Evolutionary conservation across 2,113 vertebrate species (phyloP).

Genomic region (Calyptommatus sinebrachiatus): DNA sequence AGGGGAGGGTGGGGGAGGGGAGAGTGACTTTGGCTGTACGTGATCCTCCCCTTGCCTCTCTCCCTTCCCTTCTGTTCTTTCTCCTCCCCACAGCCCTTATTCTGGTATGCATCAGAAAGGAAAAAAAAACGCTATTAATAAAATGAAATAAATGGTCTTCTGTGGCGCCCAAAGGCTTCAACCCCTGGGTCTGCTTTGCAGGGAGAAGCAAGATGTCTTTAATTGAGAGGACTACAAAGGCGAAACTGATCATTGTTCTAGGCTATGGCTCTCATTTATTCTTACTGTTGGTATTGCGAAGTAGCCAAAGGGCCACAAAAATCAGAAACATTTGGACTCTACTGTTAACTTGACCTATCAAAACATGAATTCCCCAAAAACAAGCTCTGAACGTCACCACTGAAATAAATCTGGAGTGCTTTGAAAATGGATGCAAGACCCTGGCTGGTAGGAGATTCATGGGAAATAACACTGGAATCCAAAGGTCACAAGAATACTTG

Average conservation of each 20-base stretch:
- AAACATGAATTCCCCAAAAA: no score
- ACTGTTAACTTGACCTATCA: no score
- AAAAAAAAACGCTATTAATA: conserved; percentile 9
- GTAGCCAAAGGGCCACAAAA: no score
- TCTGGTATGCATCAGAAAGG: conserved; percentile 24
- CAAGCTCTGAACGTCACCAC: no score
- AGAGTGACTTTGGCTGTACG: conserved; percentile 14
- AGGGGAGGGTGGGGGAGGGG: neutral
- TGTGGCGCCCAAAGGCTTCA: conserved; percentile 8
- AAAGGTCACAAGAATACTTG: neutral
- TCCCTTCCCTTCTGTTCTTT: neutral
- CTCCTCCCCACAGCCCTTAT: neutral
- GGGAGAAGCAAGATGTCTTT: neutral
- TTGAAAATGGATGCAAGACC: no score
- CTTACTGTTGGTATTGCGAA: neutral
- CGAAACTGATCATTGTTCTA: neutral
- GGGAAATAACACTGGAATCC: no score
- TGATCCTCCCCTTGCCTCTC: conserved; percentile 11
- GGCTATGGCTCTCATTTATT: no score
- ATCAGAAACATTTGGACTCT: no score
- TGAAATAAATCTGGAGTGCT: no score
- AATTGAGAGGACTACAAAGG: no score
- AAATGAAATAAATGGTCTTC: conserved; percentile 39
- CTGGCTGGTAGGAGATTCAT: neutral
- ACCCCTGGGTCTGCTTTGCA: neutral